These are phyloP conservation scores for Pyrochroa serraticornis DNA, from an alignment of 2,888 invertebrate species.

Conservation along the genomic window DNA sequence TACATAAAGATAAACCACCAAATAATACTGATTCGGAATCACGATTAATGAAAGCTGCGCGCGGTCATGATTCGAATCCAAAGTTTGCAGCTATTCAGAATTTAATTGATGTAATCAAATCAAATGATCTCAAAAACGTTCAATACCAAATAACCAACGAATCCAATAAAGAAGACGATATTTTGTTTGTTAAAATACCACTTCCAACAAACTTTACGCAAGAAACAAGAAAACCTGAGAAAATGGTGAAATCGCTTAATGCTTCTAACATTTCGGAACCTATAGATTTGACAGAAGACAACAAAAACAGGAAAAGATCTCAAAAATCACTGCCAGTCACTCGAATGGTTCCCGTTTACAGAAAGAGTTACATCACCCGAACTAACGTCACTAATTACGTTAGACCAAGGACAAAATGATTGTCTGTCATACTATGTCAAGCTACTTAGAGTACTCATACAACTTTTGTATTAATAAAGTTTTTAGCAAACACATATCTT, in stretches of 20 bases:
- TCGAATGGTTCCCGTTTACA: conserved; percentile 35
- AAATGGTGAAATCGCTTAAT: conserved; percentile 14
- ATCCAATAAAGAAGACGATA: conserved; percentile 50
- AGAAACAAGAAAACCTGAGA: conserved; percentile 28
- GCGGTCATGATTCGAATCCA: conserved; percentile 31
- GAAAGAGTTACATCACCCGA: conserved; percentile 49
- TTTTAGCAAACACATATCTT: too few relatives aligned
- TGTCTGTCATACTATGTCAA: background rate
- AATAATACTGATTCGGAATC: conserved; percentile 55
- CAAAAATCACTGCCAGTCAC: conserved; percentile 33
- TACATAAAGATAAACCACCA: conserved; percentile 81
- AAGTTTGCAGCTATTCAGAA: conserved; percentile 53
- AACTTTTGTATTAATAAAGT: conserved; percentile 18
- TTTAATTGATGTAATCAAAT: conserved; percentile 53
- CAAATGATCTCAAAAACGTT: conserved; percentile 52
- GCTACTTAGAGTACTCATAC: conserved; percentile 3
- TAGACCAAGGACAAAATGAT: conserved; percentile 15
- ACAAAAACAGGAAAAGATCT: conserved; percentile 32
- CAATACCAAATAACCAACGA: conserved; percentile 53
- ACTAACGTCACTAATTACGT: conserved; percentile 47
- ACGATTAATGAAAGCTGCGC: conserved; percentile 31
- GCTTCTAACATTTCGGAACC: conserved; percentile 31
- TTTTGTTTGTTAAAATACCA: conserved; percentile 54
- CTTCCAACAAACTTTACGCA: conserved; percentile 50
- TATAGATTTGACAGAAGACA: conserved; percentile 26